Base-by-base conservation (phyloP, 2,797 vertebrate species). In the Tamandua tetradactyla region DNA sequence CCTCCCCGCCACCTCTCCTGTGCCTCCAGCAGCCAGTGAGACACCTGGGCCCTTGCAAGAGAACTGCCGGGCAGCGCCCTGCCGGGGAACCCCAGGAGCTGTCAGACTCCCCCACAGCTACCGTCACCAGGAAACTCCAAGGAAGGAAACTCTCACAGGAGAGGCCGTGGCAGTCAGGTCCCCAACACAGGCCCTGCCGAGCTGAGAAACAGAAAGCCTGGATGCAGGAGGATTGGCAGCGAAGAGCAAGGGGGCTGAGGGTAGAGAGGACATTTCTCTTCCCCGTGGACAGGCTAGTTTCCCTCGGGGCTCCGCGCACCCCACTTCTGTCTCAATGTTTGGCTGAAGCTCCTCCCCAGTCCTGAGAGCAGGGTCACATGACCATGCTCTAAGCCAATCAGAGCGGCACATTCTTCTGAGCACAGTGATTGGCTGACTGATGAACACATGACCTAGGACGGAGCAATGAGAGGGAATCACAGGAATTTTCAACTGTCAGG, bases 1-100 rank as follows among this genome's bases (percentile, higher is more conserved):
- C 9, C 11, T 47, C 55, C 42, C 37, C 3, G 0, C 27, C 25
- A 32, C 3, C 5, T 0, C 20, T 59, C 40, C 17, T 13, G n/a
- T 23, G 52, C 22, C 62, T 17, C 44, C 32, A 18, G 5, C 7
- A 35, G 49, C 18, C 10, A 3, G 30, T 3, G 1, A 35, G 4
- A 11, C 37, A 40, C 37, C 30, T 23, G 1, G 11, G 1, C 17
- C 37, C 62, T 57, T 61, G 8, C 22, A 7, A 59, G 44, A 42
- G 72, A 64, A 23, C n/a, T 37, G 7, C 27, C 7, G 27, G n/a
- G 18, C 15, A 7, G 57, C 15, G 35, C 3, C 55, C 25, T 18
- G 15, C 30, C 1, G 42, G 85, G 23, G 59, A 47, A 30, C 9
- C 32, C 13, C 32, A 27, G n/a, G 61, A 42, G 14, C 14, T 17